Evolutionary conservation across 2,888 invertebrate genomes (phyloP).

Genomic region (Xestia c-nigrum): DNA sequence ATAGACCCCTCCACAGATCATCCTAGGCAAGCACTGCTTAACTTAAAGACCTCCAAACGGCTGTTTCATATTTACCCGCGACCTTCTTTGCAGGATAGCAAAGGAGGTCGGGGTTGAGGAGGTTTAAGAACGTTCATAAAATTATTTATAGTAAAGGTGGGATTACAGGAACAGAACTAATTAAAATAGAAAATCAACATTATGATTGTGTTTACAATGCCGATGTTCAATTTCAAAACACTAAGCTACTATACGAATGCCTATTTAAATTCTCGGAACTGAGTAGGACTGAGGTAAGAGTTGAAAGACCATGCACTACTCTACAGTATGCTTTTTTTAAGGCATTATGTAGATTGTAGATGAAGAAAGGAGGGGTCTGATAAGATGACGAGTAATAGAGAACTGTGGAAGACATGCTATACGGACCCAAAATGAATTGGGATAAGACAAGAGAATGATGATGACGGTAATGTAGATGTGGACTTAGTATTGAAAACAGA

Average conservation of each 20-base stretch:
- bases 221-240: not conserved
- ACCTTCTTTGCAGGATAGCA: not conserved
- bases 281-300: not conserved
- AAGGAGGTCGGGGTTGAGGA: too few relatives aligned
- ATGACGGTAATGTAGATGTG: too few relatives aligned
- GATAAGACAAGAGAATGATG: too few relatives aligned
- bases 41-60: not conserved
- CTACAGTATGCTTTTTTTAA: not conserved
- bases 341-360: too few relatives aligned
- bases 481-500: not conserved
- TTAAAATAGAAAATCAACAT: not conserved
- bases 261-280: not conserved
- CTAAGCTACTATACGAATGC: not conserved
- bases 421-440: too few relatives aligned
- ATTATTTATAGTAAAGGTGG: not conserved
- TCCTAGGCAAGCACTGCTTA: not conserved
- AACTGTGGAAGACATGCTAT: too few relatives aligned
- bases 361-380: too few relatives aligned
- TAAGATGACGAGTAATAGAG: too few relatives aligned
- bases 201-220: not conserved
- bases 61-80: not conserved
- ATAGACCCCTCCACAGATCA: not conserved
- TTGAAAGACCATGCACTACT: not conserved
- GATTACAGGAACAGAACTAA: not conserved
- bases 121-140: slow-evolving; percentile 2